Percentiles rank a stretch among this genome's conserved stretches.
phyloP scores from a whole-genome alignment of 2,888 invertebrate genomes.

The Hirtodrosophila alboralis region DNA sequence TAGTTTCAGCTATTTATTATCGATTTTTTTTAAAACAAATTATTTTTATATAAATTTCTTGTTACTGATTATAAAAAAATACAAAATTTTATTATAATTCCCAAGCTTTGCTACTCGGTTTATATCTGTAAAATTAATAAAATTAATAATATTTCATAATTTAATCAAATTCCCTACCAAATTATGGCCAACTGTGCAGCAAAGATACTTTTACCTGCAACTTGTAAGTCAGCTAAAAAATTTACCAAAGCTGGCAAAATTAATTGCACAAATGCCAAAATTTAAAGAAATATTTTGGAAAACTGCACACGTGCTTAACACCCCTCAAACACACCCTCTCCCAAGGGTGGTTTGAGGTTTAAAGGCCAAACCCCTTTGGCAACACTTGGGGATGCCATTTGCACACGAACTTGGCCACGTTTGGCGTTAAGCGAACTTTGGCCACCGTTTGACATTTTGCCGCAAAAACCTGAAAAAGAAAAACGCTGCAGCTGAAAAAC shows the following conservation, averaged over 20 bases:
- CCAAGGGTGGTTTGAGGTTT: neutral
- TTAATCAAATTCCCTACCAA: neutral
- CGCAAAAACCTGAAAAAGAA: constrained; percentile 67
- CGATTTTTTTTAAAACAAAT: no score
- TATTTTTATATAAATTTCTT: no score
- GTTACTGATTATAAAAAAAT: no score
- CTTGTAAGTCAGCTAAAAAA: constrained; percentile 27
- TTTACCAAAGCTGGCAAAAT: constrained; percentile 37
- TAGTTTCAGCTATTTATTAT: no score
- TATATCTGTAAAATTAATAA: no score
- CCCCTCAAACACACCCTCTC: neutral
- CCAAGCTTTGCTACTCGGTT: no score
- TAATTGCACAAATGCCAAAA: constrained; percentile 49
- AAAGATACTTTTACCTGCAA: constrained; percentile 12
- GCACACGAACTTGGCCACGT: constrained; percentile 56
- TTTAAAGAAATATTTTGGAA: constrained; percentile 50
- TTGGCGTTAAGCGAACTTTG: constrained; percentile 69
- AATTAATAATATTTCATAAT: neutral
- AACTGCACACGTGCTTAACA: constrained; percentile 56
- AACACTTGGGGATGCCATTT: constrained; percentile 63
- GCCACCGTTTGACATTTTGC: constrained; percentile 77
- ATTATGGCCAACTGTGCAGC: constrained; percentile 12
- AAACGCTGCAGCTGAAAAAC: constrained; percentile 49
- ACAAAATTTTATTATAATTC: no score
- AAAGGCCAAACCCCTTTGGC: constrained; percentile 10